Conservation (phyloP, 2,888 invertebrate genomes). For the Lasioglossum oenotherae region DNA sequence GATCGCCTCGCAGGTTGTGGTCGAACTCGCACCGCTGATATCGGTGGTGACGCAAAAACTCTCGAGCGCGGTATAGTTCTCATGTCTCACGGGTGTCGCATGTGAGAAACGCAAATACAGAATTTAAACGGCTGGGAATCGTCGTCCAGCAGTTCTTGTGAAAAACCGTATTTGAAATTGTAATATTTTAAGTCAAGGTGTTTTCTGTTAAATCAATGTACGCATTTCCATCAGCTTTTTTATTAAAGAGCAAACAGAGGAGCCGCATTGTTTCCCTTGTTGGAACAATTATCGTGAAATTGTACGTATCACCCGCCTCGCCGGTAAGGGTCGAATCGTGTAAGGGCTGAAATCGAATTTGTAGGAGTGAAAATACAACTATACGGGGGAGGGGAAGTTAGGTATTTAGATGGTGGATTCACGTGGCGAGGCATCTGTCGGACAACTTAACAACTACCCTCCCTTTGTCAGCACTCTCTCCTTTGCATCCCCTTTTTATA, state of each 20-base stretch:
- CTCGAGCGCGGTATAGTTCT: too few relatives aligned
- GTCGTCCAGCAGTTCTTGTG: too few relatives aligned
- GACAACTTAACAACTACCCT: conserved; percentile 80
- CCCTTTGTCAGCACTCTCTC: conserved; percentile 62
- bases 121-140: too few relatives aligned
- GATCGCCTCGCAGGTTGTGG: too few relatives aligned
- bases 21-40: too few relatives aligned
- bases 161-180: too few relatives aligned
- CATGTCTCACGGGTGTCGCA: neutral
- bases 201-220: too few relatives aligned
- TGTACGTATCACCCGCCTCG: conserved; percentile 4
- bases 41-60: too few relatives aligned
- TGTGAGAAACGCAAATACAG: too few relatives aligned
- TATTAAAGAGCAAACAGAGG: too few relatives aligned
- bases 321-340: neutral
- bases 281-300: neutral
- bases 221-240: too few relatives aligned
- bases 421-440: conserved; percentile 84
- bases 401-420: conserved; percentile 80
- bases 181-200: too few relatives aligned
- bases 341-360: conserved; percentile 67
- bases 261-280: neutral
- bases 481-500: conserved; percentile 51
- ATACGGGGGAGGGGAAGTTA: conserved; percentile 56
- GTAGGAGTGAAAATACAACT: conserved; percentile 64